Evolutionary conservation across 1,140 invertebrate genomes (phyloP).

Genomic region (Cotesia typhae): DNA sequence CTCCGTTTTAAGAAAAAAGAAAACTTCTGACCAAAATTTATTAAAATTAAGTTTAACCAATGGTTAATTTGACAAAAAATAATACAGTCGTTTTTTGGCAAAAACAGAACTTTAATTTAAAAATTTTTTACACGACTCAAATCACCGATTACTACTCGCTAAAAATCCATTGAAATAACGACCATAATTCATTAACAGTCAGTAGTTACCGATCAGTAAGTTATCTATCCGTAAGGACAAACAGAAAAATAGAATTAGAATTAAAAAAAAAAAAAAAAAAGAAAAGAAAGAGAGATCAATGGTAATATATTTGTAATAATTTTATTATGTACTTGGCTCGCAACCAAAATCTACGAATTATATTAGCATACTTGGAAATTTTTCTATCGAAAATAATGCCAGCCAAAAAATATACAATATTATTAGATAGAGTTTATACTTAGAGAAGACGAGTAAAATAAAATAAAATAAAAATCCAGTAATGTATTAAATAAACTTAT

Average conservation of each 20-base stretch:
- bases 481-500: background rate
- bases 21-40: too few relatives aligned
- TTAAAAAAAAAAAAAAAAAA: slow-evolving; percentile 4
- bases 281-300: slow-evolving; percentile 13
- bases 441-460: background rate
- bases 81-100: slow-evolving; percentile 13
- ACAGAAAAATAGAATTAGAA: slow-evolving; percentile 9
- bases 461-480: slow-evolving; percentile 2
- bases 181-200: too few relatives aligned
- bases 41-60: too few relatives aligned
- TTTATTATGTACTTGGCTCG: slow-evolving; percentile 34
- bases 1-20: too few relatives aligned
- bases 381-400: slow-evolving; percentile 25
- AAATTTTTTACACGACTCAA: too few relatives aligned
- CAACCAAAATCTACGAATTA: slow-evolving; percentile 36
- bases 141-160: too few relatives aligned
- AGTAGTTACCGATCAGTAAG: too few relatives aligned
- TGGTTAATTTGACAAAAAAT: too few relatives aligned
- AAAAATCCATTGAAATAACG: too few relatives aligned
- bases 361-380: slow-evolving; percentile 38
- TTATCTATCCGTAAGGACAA: background rate
- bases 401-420: slow-evolving; percentile 17
- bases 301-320: slow-evolving; percentile 26
- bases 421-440: slow-evolving; percentile 18
- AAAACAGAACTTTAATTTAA: too few relatives aligned